Conservation (phyloP, 2,888 invertebrate genomes). For the Drosophila robusta region DNA sequence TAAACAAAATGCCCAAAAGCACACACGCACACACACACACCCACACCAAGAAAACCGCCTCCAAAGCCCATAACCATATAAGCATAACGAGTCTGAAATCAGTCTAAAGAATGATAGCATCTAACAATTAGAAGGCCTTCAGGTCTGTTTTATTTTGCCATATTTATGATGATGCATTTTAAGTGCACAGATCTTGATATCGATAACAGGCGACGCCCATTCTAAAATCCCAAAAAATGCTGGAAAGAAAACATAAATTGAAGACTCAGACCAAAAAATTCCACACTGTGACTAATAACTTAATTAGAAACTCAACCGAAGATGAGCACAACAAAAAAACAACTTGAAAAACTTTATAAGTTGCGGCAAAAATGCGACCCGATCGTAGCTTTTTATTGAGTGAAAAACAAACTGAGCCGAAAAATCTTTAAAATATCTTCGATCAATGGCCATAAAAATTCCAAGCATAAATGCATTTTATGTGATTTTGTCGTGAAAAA, state of each 20-base stretch:
- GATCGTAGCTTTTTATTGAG: constrained; percentile 66
- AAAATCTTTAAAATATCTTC: constrained; percentile 62
- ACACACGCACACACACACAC: constrained; percentile 7
- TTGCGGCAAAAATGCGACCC: constrained; percentile 65
- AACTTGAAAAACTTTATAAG: constrained; percentile 64
- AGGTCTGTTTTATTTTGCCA: constrained; percentile 65
- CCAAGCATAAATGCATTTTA: constrained; percentile 72
- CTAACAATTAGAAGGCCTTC: constrained; percentile 52
- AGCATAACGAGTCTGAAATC: constrained; percentile 43
- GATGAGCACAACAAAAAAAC: constrained; percentile 24
- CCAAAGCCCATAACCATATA: constrained; percentile 32
- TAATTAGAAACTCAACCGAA: constrained; percentile 72
- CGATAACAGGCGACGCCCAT: constrained; percentile 53
- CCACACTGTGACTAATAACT: constrained; percentile 81
- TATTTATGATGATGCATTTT: constrained; percentile 74
- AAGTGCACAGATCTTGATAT: constrained; percentile 53
- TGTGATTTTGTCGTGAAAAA: constrained; percentile 40
- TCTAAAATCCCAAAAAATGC: constrained; percentile 24
- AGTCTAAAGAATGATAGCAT: constrained; percentile 50
- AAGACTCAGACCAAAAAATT: constrained; percentile 48
- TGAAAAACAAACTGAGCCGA: constrained; percentile 73
- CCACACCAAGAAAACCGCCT: constrained; percentile 35
- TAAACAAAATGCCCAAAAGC: not conserved
- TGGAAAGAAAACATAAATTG: constrained; percentile 26
- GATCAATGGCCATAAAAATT: constrained; percentile 66